A percentile compares a stretch with the other conserved stretches of the same genome.
Evolutionary conservation across 2,888 invertebrate species (phyloP).

Genomic region (Sinopyrophorus schimmeli): DNA sequence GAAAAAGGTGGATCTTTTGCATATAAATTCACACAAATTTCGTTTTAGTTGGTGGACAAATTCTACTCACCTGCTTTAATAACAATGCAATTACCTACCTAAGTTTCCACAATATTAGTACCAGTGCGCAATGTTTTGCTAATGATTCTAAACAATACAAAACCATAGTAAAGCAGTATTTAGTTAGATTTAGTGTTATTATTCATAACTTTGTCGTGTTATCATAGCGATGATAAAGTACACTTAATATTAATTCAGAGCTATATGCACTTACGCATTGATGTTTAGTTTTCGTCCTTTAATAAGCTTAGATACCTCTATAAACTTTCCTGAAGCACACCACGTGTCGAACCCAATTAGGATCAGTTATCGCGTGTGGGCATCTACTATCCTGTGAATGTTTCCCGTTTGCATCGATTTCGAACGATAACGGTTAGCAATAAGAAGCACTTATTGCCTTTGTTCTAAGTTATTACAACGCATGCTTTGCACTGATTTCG

Average conservation of each 20-base stretch:
- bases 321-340: conserved; percentile 28
- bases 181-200: too few species aligned
- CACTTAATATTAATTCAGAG: conserved; percentile 31
- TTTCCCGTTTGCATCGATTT: conserved; percentile 16
- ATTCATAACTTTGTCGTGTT: conserved; percentile 2
- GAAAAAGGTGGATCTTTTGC: conserved; percentile 44
- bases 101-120: too few species aligned
- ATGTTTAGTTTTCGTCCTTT: conserved; percentile 29
- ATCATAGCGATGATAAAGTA: conserved; percentile 14
- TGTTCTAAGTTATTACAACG: neutral
- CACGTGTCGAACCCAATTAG: conserved; percentile 36
- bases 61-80: conserved; percentile 33
- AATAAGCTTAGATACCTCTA: conserved; percentile 32
- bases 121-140: too few species aligned
- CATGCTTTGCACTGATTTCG: conserved; percentile 4
- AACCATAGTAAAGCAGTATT: too few species aligned
- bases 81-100: conserved; percentile 22
- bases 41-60: conserved; percentile 30
- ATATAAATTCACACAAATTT: conserved; percentile 47
- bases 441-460: conserved; percentile 15
- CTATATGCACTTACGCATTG: conserved; percentile 26
- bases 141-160: too few species aligned
- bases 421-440: conserved; percentile 16
- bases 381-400: conserved; percentile 17
- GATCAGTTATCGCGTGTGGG: conserved; percentile 25